A percentile compares a stretch with the other conserved stretches of the same genome.
phyloP scores from a whole-genome alignment of 2,888 invertebrate species.

The Quadriops clusia region DNA sequence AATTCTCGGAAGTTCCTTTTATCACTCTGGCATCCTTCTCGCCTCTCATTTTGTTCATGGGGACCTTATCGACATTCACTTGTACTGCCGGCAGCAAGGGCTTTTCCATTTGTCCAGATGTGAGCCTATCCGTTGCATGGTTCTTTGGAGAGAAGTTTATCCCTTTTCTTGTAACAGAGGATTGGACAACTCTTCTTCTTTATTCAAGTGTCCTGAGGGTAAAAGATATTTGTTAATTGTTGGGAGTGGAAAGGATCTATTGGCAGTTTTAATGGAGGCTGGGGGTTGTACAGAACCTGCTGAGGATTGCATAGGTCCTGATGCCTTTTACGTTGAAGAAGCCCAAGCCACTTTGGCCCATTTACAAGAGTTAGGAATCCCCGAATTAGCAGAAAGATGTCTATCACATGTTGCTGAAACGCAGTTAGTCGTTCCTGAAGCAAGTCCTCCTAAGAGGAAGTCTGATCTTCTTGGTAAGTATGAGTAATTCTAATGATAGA shows the following conservation, averaged over 20 bases:
- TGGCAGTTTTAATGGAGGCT: constrained; percentile 62
- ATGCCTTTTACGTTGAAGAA: constrained; percentile 81
- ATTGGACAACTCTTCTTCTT: constrained; percentile 17
- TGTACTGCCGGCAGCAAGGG: constrained; percentile 63
- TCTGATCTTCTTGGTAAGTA: constrained; percentile 28
- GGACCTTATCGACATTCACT: constrained; percentile 63
- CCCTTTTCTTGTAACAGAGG: constrained; percentile 39
- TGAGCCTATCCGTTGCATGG: constrained; percentile 56
- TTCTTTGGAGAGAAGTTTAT: constrained; percentile 68
- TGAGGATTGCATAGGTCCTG: constrained; percentile 53
- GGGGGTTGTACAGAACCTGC: constrained; percentile 62
- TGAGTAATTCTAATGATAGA: background rate
- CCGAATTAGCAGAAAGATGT: constrained; percentile 58
- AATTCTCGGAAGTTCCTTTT: constrained; percentile 41
- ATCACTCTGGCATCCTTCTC: constrained; percentile 56
- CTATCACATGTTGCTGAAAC: constrained; percentile 55
- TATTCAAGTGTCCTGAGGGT: constrained; percentile 44
- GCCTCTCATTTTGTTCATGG: constrained; percentile 66
- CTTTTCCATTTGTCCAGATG: constrained; percentile 54
- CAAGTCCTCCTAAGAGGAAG: constrained; percentile 22
- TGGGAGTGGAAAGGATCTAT: constrained; percentile 54
- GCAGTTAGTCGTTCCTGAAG: constrained; percentile 35
- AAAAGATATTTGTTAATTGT: constrained; percentile 64
- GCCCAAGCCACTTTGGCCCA: constrained; percentile 75
- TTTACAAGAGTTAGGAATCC: constrained; percentile 62